Base-by-base conservation (phyloP, 2,113 vertebrate species). In the Cheilinus undulatus region DNA sequence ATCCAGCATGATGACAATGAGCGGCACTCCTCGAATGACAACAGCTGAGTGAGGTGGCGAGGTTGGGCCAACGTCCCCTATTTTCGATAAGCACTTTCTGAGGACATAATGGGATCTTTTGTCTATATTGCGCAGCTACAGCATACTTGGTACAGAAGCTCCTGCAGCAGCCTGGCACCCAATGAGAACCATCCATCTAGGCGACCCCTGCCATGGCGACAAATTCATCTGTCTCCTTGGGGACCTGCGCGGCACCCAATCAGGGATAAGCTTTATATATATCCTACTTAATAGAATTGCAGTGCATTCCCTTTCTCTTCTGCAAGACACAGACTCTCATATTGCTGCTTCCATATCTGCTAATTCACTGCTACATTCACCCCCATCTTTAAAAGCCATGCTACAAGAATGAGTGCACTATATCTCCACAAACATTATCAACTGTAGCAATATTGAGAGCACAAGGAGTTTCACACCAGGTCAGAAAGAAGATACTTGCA, bases 131-230 rank as follows among this genome's bases (percentile, higher is more conserved):
- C 36, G 12, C 24, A 73, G 69, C 40, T n/a, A 17, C 36, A 52
- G 42, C 26, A 19, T n/a, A 19, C 45, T 61, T 14, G 27, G 34
- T 27, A 32, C 9, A 28, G 50, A 19, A 51, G 30, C 3, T n/a
- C 46, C 28, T 6, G 36, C 36, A 57, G 56, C 57, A 13, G 20
- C 12, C 45, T 12, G 42, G 60, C 34, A 28, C 3, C 77, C 79
- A 72, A 85, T 85, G 73, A 85, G 70, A 66, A 14, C 46, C 53
- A 83, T 83, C 73, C 57, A 71, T 85, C 83, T 70, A 43, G 42
- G 62, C 28, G 64, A 81, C 76, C 69, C 45, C 46, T 57, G 73
- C 59, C 32, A 59, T 40, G 45, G 34, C 40, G 24, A 81, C 68
- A 80, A 70, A 84, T 69, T 70, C 70, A 82, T 63, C 75, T 53